A percentile compares a stretch with the other conserved stretches of the same genome.
phyloP scores from a whole-genome alignment of 2,797 vertebrate genomes.

The Pristis pectinata region DNA sequence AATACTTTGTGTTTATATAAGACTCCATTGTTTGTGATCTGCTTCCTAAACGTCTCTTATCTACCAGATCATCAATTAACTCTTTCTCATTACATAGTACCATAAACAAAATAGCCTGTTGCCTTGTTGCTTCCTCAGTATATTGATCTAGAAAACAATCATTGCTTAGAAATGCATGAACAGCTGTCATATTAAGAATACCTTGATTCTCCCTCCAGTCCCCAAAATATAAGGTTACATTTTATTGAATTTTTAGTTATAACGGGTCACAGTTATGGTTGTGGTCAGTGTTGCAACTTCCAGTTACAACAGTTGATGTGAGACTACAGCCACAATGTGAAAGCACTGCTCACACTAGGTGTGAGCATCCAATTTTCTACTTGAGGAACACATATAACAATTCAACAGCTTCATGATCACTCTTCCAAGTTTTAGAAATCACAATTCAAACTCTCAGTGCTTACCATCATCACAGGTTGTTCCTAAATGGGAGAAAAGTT shows the following conservation, averaged over 20 bases:
- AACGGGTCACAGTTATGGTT: too few relatives aligned
- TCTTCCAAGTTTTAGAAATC: background rate
- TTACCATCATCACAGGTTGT: conserved; percentile 83
- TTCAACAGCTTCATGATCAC: background rate
- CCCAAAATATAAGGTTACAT: background rate
- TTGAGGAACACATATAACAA: background rate
- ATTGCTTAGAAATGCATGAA: background rate
- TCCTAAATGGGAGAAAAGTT: conserved; percentile 62
- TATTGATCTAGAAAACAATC: too few relatives aligned
- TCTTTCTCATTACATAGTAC: too few relatives aligned
- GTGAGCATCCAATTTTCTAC: background rate
- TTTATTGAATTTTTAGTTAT: background rate
- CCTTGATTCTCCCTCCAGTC: background rate
- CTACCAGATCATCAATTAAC: too few relatives aligned
- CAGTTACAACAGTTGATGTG: background rate
- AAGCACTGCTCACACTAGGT: background rate
- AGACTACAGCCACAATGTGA: background rate
- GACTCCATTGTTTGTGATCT: too few relatives aligned
- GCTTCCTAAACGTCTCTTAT: too few relatives aligned
- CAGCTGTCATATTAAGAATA: background rate
- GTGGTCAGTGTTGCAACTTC: background rate
- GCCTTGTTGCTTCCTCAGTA: too few relatives aligned
- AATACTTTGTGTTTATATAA: too few relatives aligned
- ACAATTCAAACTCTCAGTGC: conserved; percentile 42
- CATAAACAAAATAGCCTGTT: too few relatives aligned